These are phyloP conservation scores for Hemichromis elongatus DNA, from an alignment of 2,113 vertebrate genomes.

Conservation along the genomic window DNA sequence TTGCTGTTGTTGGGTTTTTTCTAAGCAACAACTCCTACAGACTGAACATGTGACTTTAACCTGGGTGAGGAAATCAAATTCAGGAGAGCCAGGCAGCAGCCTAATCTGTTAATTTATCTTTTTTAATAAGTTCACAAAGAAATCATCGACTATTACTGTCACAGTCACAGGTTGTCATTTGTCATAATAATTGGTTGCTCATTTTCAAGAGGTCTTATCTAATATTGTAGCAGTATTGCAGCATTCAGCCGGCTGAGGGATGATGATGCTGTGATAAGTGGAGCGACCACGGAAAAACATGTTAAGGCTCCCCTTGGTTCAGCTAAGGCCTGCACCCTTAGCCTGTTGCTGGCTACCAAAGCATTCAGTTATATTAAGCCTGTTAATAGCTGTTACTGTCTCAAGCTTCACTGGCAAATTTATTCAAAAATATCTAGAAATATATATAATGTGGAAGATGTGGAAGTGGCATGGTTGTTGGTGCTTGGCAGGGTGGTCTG, in stretches of 20 bases:
- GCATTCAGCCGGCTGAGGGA: background rate
- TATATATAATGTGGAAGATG: background rate
- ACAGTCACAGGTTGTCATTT: background rate
- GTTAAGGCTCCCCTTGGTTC: background rate
- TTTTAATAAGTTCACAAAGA: background rate
- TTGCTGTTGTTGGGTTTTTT: background rate
- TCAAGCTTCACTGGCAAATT: background rate
- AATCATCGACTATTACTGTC: background rate
- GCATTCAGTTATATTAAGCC: background rate
- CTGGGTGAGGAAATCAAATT: background rate
- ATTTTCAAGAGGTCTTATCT: background rate
- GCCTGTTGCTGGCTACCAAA: background rate
- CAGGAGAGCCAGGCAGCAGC: background rate
- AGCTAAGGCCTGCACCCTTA: background rate
- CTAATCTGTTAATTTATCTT: background rate
- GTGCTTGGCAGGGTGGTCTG: background rate
- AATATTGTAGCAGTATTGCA: background rate
- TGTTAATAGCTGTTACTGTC: background rate
- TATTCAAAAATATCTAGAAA: background rate
- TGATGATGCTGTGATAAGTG: background rate
- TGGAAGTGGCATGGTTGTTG: background rate
- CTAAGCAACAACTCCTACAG: background rate
- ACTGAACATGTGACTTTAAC: background rate
- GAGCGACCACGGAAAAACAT: background rate
- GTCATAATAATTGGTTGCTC: background rate